Evolutionary conservation across 2,113 vertebrate genomes (phyloP), one percentile per base, ranked within the genome.

Genomic region (Rutilus rutilus): DNA sequence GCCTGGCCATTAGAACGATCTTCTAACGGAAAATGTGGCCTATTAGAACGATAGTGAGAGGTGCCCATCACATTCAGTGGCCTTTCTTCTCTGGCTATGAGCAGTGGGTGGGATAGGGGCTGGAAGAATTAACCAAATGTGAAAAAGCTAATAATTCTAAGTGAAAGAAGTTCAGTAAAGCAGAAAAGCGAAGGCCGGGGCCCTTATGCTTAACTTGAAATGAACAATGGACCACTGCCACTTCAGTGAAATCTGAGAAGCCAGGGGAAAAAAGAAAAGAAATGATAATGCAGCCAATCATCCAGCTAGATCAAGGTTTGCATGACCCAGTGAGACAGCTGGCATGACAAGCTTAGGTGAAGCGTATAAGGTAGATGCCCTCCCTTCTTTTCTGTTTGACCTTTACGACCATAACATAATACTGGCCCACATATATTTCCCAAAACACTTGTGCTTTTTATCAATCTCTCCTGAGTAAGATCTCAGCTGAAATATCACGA

Each of bases 221-320:
- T 86, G 87, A 94, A 97, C 96, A 97, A 97, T 94, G 91, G 94
- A 88, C 91, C 89, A 89, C 91, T 93, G 94, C 87, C 93, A 95
- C 94, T 94, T 95, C 94, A 90, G 92, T 96, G 96, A 97, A 97
- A 97, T 94, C 93, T 62, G 93, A 97, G 95, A 94, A 96, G 94
- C 84, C 74, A 94, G 92, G 94, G 93, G 94, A 94, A 92, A 89
- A 94, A 92, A 89, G 88, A 94, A 42, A 42, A 95, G 96, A 94
- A 93, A 96, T 93, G 89, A 82, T 82, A 82, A 82, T 52, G 88
- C 88, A 93, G 90, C 87, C 91, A 93, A 92, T 92, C 89, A 92
- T 90, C 87, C 91, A 93, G 92, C 92, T 88, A 92, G 91, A 88
- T 89, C 94, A 86, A 91, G 93, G 90, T 93, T 94, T 91, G 84